Base-by-base conservation (phyloP, 2,113 vertebrate species). In the Epinephelus fuscoguttatus region DNA sequence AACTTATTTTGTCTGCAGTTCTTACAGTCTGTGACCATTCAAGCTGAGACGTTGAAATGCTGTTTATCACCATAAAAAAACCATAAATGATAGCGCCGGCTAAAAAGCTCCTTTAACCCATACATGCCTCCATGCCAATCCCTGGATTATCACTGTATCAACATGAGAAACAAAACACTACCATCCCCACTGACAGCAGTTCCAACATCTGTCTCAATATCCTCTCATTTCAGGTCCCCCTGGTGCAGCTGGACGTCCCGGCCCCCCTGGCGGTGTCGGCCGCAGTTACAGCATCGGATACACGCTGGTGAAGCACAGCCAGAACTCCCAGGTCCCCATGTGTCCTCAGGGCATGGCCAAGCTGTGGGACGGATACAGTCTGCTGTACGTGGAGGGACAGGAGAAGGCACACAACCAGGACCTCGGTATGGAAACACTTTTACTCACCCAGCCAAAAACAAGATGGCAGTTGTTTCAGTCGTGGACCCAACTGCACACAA, bases 361-460 rank as follows among this genome's bases (percentile, higher is more conserved):
- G 57, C 95, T 99, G 45, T 99, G 98, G 98, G 97, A 98, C 0
- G 98, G 98, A 12, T 99, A 97, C 96, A 99, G 98, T 62, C 90
- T 99, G 77, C 84, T 99, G 37, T 99, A 97, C 0, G 97, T 99
- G 90, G 97, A 99, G 86, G 98, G 98, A 1, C 98, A 99, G 92
- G 98, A 99, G 81, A 99, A 99, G 90, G 94, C 97, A 2, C 98
- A 99, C 93, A 99, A 98, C 95, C 98, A 99, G 92, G 98, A 99
- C 68, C 95, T 99, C 0, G 97, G 98, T 99, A 87, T 2, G 84
- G 59, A 67, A 18, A 60, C 49, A 18, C 49, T 12, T 42, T 4
- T 30, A 30, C 30, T 30, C 30, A 30, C 30, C 30, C 4, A 30
- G 30, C 30, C 4, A 30, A 30, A 30, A 30, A 30, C 30, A 30